These are phyloP conservation scores for Chinchilla lanigera DNA, from an alignment of 2,113 vertebrate genomes.

Conservation along the genomic window DNA sequence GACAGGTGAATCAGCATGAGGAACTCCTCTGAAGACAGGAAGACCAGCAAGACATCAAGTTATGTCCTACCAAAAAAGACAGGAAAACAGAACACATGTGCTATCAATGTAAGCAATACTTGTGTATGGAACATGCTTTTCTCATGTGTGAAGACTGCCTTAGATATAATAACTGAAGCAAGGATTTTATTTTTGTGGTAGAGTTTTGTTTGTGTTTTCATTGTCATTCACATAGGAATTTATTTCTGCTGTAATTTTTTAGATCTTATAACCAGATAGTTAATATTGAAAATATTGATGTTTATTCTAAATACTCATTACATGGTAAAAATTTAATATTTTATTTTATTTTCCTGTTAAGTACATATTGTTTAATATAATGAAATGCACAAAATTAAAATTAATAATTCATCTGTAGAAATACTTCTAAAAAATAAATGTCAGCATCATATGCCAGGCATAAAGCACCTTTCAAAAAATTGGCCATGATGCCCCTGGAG, in stretches of 20 bases:
- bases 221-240: neutral
- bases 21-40: too few relatives aligned
- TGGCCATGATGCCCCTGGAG: neutral
- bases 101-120: neutral
- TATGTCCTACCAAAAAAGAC: neutral
- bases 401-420: neutral
- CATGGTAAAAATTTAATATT: neutral
- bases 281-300: neutral
- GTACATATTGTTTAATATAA: neutral
- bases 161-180: neutral
- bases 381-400: neutral
- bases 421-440: neutral
- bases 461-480: neutral
- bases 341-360: neutral
- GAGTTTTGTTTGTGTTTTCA: neutral
- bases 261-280: neutral
- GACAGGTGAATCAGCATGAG: too few relatives aligned
- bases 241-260: neutral
- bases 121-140: neutral
- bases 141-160: neutral
- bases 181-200: neutral
- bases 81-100: neutral
- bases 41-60: too few relatives aligned
- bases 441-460: neutral
- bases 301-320: neutral